Evolutionary conservation across 1,140 invertebrate genomes (phyloP).

Genomic region (Mercenaria mercenaria): DNA sequence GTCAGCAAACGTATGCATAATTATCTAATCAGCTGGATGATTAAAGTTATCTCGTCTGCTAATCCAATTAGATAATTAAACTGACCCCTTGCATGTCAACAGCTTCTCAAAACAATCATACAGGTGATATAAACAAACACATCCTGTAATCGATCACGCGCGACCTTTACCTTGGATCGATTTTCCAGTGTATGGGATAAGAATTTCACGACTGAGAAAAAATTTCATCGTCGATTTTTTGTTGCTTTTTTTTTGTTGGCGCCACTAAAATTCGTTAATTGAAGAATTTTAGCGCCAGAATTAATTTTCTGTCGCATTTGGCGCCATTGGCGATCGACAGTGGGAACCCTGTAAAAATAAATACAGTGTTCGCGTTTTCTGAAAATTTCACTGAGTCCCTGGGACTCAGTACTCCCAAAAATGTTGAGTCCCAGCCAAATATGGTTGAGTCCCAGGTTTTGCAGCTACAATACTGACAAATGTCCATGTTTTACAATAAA

Average conservation of each 20-base stretch:
- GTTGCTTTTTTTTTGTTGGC: neutral
- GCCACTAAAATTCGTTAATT: neutral
- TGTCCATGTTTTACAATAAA: no score
- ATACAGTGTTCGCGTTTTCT: no score
- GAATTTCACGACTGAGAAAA: neutral
- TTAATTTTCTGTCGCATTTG: conserved; percentile 1
- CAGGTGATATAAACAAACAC: neutral
- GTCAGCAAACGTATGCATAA: neutral
- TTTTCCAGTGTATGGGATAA: neutral
- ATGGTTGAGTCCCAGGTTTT: no score
- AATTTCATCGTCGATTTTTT: neutral
- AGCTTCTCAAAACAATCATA: neutral
- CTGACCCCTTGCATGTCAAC: neutral
- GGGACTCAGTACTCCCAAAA: no score
- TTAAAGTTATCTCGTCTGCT: neutral
- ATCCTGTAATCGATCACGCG: neutral
- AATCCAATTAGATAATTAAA: neutral
- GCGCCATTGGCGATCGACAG: conserved; percentile 12
- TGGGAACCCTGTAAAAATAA: neutral
- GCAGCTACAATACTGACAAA: no score
- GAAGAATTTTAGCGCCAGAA: neutral
- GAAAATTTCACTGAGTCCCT: no score
- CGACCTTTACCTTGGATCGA: neutral
- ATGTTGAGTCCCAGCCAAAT: no score
- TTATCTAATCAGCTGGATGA: neutral